Evolutionary conservation across 2,113 vertebrate species (phyloP), one percentile per base, ranked within the genome.

Genomic region (Syngnathoides biaculeatus): DNA sequence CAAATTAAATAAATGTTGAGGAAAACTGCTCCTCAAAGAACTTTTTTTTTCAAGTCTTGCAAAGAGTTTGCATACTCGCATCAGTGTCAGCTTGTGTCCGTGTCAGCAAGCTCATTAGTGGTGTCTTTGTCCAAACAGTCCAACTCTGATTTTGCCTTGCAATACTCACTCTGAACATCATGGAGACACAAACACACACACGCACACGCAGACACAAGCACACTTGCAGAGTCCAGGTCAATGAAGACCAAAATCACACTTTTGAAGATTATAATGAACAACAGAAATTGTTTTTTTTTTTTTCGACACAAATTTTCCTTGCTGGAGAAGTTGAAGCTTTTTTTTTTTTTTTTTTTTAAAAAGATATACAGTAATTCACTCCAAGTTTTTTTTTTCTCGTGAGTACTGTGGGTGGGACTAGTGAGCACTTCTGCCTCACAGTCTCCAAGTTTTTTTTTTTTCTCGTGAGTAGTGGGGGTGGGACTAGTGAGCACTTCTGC

Each of bases 71-170:
- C 20, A 19, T 42, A 74, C 53, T 13, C 60, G 69, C 24, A 63
- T 50, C 24, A 43, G 65, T 40, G 57, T 50, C 39, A n/a, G 30
- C 42, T 11, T 40, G 22, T 52, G 17, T 40, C 14, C 24, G 27
- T 43, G 57, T 50, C 66, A 15, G 55, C 26, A 65, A 20, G 48
- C 69, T 82, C 68, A 81, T 87, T 84, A 71, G 74, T 62, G 72
- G 57, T 69, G 66, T 79, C 63, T 24, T 68, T 69, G 78, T 82
- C 68, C 55, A 71, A 82, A 86, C 64, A 64, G 64, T 58, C 75
- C 53, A 75, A 84, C 72, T 83, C 48, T 77, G 74, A 84, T 78
- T 82, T 84, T 78, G 78, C 50, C 15, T 24, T 27, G 43, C 53
- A 52, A 64, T 52, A 61, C 58, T 61, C 40, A 11, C 38, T 1